These are phyloP conservation scores for Palloptera scutellata DNA, from an alignment of 2,888 invertebrate species.

Conservation along the genomic window DNA sequence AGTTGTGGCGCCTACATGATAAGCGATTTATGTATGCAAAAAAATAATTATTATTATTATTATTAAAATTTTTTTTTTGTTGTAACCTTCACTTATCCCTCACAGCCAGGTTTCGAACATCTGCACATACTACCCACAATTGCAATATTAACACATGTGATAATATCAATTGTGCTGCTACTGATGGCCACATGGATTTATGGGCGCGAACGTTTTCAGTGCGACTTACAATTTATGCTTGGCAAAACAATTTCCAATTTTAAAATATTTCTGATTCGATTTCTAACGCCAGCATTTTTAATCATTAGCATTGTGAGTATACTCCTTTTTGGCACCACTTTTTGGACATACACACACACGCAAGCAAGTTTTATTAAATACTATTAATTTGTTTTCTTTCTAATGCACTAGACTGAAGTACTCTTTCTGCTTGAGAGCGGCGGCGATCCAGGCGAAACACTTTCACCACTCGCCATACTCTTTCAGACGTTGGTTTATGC, in stretches of 20 bases:
- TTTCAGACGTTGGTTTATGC: conserved; percentile 51
- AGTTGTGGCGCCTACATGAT: too few relatives aligned
- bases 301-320: conserved; percentile 50
- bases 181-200: conserved; percentile 85
- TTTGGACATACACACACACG: too few relatives aligned
- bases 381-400: not conserved
- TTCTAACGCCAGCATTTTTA: conserved; percentile 56
- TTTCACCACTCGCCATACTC: conserved; percentile 42
- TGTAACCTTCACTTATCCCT: not conserved
- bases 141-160: conserved; percentile 52
- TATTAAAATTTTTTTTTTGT: not conserved
- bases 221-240: conserved; percentile 78
- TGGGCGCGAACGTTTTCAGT: conserved; percentile 72
- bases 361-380: too few relatives aligned
- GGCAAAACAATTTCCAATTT: conserved; percentile 68
- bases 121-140: conserved; percentile 52
- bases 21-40: too few relatives aligned
- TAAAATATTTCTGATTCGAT: conserved; percentile 57
- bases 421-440: conserved; percentile 35
- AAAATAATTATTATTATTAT: not conserved
- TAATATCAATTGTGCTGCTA: conserved; percentile 78
- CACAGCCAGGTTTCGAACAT: conserved; percentile 56
- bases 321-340: too few relatives aligned
- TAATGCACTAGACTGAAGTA: conserved; percentile 35
- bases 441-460: conserved; percentile 30